These are phyloP conservation scores for Neuroterus valhalla DNA, from an alignment of 1,140 invertebrate genomes.

Conservation along the genomic window DNA sequence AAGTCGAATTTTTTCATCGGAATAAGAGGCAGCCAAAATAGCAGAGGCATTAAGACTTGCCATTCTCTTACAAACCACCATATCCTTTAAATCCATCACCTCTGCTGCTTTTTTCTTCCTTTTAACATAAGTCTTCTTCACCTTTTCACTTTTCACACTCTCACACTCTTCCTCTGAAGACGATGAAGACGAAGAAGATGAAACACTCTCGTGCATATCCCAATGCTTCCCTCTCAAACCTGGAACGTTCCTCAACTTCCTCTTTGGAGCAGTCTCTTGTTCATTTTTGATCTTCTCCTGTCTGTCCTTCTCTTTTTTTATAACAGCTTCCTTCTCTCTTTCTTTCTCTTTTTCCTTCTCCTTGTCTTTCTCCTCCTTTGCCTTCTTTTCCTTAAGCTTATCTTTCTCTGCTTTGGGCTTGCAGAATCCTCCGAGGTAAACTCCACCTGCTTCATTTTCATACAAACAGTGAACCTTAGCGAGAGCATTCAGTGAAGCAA, in stretches of 20 bases:
- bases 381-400: conserved; percentile 58
- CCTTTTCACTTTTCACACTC: conserved; percentile 69
- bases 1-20: conserved; percentile 81
- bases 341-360: conserved; percentile 63
- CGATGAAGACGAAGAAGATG: conserved; percentile 69
- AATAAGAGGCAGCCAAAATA: conserved; percentile 92
- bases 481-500: conserved; percentile 90
- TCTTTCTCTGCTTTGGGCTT: conserved; percentile 72
- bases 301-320: conserved; percentile 33
- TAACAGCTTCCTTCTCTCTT: conserved; percentile 41
- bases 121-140: conserved; percentile 65
- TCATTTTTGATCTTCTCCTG: conserved; percentile 38
- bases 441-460: conserved; percentile 88
- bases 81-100: conserved; percentile 89
- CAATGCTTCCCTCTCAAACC: conserved; percentile 88
- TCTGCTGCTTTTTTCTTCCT: conserved; percentile 79
- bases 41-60: conserved; percentile 94
- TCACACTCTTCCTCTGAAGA: conserved; percentile 70
- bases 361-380: conserved; percentile 58
- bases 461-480: conserved; percentile 95
- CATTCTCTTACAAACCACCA: conserved; percentile 93
- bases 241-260: conserved; percentile 82
- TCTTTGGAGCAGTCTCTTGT: conserved; percentile 65
- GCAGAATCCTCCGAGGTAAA: conserved; percentile 78
- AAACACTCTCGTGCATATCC: conserved; percentile 82